A percentile compares a stretch with the other conserved stretches of the same genome.
Evolutionary conservation across 2,113 vertebrate species (phyloP).

Genomic region (Arenaria interpres): DNA sequence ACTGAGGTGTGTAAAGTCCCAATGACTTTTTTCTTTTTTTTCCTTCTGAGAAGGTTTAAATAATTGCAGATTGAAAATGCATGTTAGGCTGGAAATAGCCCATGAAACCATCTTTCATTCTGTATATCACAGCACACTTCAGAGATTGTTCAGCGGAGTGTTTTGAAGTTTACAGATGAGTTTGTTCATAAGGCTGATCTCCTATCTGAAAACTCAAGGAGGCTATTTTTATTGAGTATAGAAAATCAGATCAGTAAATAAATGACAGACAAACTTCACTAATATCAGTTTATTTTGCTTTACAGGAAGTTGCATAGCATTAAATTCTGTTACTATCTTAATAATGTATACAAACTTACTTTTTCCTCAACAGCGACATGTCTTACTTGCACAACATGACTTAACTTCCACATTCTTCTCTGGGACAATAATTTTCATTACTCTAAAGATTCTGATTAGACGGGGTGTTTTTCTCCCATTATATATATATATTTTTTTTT

Average conservation of each 20-base stretch:
- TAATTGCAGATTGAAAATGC: background rate
- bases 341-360: fast-evolving
- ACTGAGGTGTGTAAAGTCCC: conserved; percentile 6
- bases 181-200: background rate
- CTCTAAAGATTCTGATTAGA: background rate
- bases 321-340: background rate
- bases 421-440: background rate
- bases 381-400: background rate
- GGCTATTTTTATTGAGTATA: background rate
- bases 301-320: background rate
- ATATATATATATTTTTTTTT: background rate
- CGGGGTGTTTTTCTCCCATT: background rate
- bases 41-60: conserved; percentile 1
- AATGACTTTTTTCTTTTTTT: background rate
- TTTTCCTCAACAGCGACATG: background rate
- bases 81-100: background rate
- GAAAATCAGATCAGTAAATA: background rate
- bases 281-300: background rate
- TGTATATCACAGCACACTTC: background rate
- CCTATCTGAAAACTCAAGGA: background rate
- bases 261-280: background rate
- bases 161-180: background rate
- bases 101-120: conserved; percentile 24
- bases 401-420: background rate
- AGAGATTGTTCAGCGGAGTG: background rate